A percentile compares a stretch with the other conserved stretches of the same genome.
Evolutionary conservation across 2,113 vertebrate species (phyloP).

Genomic region (Cololabis saira): DNA sequence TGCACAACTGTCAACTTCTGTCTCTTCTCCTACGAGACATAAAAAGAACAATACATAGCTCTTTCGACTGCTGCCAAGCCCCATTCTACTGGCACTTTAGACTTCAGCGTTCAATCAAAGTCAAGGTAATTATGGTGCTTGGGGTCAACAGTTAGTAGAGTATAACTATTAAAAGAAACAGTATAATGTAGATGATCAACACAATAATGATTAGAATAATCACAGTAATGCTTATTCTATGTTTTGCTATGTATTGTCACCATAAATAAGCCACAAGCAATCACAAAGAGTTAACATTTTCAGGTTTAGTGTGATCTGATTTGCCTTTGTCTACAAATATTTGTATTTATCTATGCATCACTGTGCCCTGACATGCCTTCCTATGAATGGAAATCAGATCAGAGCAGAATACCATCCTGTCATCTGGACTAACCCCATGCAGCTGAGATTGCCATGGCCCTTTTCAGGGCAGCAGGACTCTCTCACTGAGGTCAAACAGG

Average conservation of each 20-base stretch:
- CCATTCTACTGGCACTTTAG: slow-evolving; percentile 23
- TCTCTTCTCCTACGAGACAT: slow-evolving; percentile 45
- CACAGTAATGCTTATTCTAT: too few species aligned
- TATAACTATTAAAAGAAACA: not conserved
- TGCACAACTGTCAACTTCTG: slow-evolving; percentile 52
- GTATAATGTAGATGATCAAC: not conserved
- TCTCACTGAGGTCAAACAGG: slow-evolving; percentile 73
- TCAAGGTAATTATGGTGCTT: slow-evolving; percentile 40
- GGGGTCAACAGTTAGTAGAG: slow-evolving; percentile 24
- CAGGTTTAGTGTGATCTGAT: slow-evolving; percentile 6
- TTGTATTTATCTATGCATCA: slow-evolving; percentile 34
- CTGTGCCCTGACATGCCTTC: slow-evolving; percentile 30
- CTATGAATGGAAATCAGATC: slow-evolving; percentile 58
- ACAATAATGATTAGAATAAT: not conserved
- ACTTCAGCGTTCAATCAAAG: not conserved
- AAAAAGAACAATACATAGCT: slow-evolving; percentile 53
- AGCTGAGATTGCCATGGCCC: slow-evolving; percentile 51
- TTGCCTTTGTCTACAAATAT: slow-evolving; percentile 27
- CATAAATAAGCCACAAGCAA: not conserved
- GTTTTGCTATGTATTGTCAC: too few species aligned
- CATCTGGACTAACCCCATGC: slow-evolving; percentile 52
- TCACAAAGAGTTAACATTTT: slow-evolving; percentile 1
- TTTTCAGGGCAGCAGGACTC: slow-evolving; percentile 49
- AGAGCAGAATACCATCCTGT: slow-evolving; percentile 55
- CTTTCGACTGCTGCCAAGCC: slow-evolving; percentile 24